Conservation (phyloP, 2,888 invertebrate genomes). For the Caenorhabditis auriculariae region DNA sequence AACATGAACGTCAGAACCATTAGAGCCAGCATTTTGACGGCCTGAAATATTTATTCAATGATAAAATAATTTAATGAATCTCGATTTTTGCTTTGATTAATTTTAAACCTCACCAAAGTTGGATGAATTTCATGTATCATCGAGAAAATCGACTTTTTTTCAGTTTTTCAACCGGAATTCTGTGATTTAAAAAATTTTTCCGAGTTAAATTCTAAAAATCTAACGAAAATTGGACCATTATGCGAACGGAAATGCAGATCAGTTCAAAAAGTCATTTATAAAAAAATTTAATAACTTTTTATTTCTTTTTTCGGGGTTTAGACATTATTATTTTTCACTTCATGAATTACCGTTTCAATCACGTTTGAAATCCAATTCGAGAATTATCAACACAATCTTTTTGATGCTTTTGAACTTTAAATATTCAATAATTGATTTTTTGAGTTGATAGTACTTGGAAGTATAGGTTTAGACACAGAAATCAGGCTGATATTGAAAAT, state of each 20-base stretch:
- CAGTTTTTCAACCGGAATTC: too few species aligned
- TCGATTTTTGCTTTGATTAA: background rate
- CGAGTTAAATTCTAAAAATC: too few species aligned
- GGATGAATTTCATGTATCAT: too few species aligned
- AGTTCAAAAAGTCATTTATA: too few species aligned
- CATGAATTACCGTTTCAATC: background rate
- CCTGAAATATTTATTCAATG: slow-evolving; percentile 16
- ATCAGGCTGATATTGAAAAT: background rate
- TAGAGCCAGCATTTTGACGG: slow-evolving; percentile 50
- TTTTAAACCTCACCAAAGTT: background rate
- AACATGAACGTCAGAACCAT: slow-evolving; percentile 59
- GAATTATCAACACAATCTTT: background rate
- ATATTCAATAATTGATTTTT: background rate
- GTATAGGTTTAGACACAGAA: too few species aligned
- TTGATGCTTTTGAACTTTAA: background rate
- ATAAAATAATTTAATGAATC: too few species aligned
- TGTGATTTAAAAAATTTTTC: too few species aligned
- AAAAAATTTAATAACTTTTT: too few species aligned
- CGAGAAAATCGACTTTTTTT: too few species aligned
- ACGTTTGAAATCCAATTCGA: background rate
- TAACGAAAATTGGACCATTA: too few species aligned
- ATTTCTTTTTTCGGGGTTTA: background rate
- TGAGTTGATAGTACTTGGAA: background rate
- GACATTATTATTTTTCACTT: background rate
- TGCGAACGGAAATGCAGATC: too few species aligned